These are phyloP conservation scores for Macaria notata DNA, from an alignment of 2,888 invertebrate genomes.

Conservation along the genomic window DNA sequence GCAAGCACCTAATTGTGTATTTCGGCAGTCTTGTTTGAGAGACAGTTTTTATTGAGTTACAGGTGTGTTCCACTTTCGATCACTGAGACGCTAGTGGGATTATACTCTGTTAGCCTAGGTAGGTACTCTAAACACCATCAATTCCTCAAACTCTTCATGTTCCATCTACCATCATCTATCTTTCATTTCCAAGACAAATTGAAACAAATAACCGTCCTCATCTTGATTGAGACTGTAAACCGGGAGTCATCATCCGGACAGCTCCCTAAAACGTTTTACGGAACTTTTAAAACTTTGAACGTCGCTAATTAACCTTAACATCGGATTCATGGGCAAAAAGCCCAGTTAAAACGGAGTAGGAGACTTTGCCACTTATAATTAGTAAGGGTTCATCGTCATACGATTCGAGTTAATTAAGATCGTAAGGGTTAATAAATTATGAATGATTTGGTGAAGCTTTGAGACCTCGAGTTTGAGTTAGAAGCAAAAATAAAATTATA, in stretches of 20 bases:
- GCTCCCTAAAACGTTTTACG: conserved; percentile 20
- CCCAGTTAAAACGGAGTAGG: conserved; percentile 32
- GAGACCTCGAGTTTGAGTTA: too few species aligned
- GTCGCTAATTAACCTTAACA: conserved; percentile 28
- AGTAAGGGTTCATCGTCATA: conserved; percentile 59
- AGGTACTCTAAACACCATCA: too few species aligned
- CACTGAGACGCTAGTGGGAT: too few species aligned
- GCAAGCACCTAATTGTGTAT: too few species aligned
- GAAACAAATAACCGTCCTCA: conserved; percentile 7
- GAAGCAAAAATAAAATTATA: too few species aligned
- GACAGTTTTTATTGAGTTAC: too few species aligned
- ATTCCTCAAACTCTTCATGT: too few species aligned
- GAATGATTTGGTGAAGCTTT: background rate
- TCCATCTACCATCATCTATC: background rate
- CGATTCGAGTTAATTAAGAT: conserved; percentile 15
- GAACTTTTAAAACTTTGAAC: conserved; percentile 26
- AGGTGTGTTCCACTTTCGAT: too few species aligned
- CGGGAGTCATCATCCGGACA: conserved; percentile 15
- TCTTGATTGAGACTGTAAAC: conserved; percentile 19
- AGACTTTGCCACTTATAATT: conserved; percentile 61
- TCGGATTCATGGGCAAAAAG: conserved; percentile 22
- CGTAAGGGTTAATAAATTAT: conserved; percentile 5
- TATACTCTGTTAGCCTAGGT: too few species aligned
- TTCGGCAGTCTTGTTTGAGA: too few species aligned
- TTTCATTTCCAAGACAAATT: conserved; percentile 3